Base-by-base conservation (phyloP, 2,797 vertebrate genomes). In the Loris lydekkerianus region DNA sequence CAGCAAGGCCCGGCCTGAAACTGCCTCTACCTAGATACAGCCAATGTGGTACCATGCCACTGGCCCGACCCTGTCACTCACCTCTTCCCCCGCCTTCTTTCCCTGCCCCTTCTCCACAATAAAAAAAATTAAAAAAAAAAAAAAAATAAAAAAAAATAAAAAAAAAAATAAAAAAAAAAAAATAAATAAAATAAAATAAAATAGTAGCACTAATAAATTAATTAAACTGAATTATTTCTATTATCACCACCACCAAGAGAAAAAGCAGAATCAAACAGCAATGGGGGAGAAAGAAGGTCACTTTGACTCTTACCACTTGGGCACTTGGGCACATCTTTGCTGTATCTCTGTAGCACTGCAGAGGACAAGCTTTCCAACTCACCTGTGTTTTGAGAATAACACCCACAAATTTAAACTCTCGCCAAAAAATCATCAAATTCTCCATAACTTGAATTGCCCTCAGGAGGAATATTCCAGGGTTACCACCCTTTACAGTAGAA, bases 301-400 rank as follows among this genome's bases (percentile, higher is more conserved):
- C 56, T 81, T 6, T 6, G 85, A 46, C 63, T 96, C 97, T 98
- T 97, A 97, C 97, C 97, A 87, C 94, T 43, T 2, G 83, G 65
- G 96, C 96, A 49, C 49, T 29, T 60, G 95, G 60, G 21, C 43
- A 70, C 75, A 60, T 97, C 93, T 95, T 92, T 65, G 89, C 83
- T 93, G 97, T 93, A 95, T 90, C 92, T 97, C 94, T 97, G 95
- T 46, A 97, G 96, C 58, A 95, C 67, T 21, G 92, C 53, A 83
- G 95, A 93, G 72, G 95, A 91, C 1, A 69, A 67, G 86, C n/a
- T 94, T 97, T 75, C 96, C 96, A 96, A 93, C 96, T 96, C 95
- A 65, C 97, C 97, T 97, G 97, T 83, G 84, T 97, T 97, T 97
- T 96, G 80, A 97, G 88, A 98, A 98, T 46, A 85, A 98, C n/a